Percentiles rank a stretch among this genome's conserved stretches.
phyloP scores from a whole-genome alignment of 2,797 vertebrate genomes.

The Schizopygopsis malacanthus region DNA sequence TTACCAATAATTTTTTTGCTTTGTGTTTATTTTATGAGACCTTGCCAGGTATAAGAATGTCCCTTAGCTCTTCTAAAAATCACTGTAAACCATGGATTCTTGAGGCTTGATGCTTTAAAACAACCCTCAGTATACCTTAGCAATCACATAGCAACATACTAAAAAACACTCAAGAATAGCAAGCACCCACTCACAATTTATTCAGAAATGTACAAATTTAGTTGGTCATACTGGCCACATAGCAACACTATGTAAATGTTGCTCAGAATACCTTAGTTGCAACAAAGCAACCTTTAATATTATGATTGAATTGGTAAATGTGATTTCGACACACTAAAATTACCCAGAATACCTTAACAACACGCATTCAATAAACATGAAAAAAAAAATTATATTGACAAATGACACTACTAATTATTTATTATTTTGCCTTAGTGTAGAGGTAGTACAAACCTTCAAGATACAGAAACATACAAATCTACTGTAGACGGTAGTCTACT shows the following conservation, averaged over 20 bases:
- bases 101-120: neutral
- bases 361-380: neutral
- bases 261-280: neutral
- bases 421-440: neutral
- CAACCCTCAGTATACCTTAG: neutral
- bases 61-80: slow-evolving; percentile 6
- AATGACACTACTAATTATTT: neutral
- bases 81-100: neutral
- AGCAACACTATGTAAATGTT: neutral
- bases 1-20: neutral
- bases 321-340: neutral
- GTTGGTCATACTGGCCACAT: neutral
- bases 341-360: neutral
- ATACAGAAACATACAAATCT: neutral
- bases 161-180: neutral
- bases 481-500: too few species aligned
- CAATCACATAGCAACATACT: slow-evolving; percentile 17
- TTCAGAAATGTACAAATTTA: slow-evolving; percentile 14
- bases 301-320: neutral
- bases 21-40: slow-evolving; percentile 15
- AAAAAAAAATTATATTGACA: neutral
- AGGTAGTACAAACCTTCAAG: neutral
- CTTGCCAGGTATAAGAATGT: neutral
- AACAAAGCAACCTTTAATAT: neutral
- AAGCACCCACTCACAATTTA: neutral